These are phyloP conservation scores for Hirtodrosophila alboralis DNA, from an alignment of 2,888 invertebrate genomes.

Conservation along the genomic window DNA sequence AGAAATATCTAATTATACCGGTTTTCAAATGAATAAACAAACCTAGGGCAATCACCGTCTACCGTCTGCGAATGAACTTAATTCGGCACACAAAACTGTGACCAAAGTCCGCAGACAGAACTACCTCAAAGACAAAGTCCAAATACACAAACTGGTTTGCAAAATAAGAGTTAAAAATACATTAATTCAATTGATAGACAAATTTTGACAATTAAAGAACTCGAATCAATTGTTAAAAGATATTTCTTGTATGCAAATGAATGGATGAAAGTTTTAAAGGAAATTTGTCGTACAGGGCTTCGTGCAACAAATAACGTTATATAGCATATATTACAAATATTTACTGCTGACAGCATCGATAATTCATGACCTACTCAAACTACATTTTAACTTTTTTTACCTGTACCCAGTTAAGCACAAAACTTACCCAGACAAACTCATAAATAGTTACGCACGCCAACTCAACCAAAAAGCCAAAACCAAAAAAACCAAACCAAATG, in stretches of 20 bases:
- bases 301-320: constrained; percentile 51
- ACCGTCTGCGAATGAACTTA: constrained; percentile 13
- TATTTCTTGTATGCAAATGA: constrained; percentile 6
- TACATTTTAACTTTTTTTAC: constrained; percentile 16
- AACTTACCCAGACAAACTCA: constrained; percentile 68
- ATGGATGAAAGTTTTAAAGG: constrained; percentile 22
- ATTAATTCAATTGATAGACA: constrained; percentile 1
- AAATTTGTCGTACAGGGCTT: constrained; percentile 14
- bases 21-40: constrained; percentile 35
- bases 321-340: constrained; percentile 72
- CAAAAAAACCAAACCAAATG: constrained; percentile 32
- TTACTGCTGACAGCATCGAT: constrained; percentile 80
- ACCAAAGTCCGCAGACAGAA: constrained; percentile 36
- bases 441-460: constrained; percentile 77
- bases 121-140: constrained; percentile 28
- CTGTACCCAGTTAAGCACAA: constrained; percentile 34
- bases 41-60: constrained; percentile 5
- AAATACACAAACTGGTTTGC: constrained; percentile 31
- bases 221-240: constrained; percentile 1
- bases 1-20: constrained; percentile 24
- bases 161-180: constrained; percentile 5
- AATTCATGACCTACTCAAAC: constrained; percentile 80
- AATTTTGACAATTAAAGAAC: constrained; percentile 18
- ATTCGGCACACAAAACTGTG: constrained; percentile 9
- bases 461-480: constrained; percentile 26